Evolutionary conservation across 2,888 invertebrate species (phyloP).

Genomic region (Phoronis australis): DNA sequence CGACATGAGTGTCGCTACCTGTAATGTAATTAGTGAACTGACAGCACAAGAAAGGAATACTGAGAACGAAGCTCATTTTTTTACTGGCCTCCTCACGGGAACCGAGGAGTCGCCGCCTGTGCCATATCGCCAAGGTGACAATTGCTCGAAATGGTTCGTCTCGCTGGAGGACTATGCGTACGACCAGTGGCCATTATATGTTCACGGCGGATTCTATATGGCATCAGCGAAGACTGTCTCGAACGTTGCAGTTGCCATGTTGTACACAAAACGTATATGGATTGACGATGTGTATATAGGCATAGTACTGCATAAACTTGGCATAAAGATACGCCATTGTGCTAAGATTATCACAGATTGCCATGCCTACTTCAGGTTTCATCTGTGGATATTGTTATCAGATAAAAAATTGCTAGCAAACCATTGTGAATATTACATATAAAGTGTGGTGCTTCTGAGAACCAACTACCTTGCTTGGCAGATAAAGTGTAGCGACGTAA

Average conservation of each 20-base stretch:
- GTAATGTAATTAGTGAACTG: slow-evolving; percentile 57
- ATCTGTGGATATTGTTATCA: too few relatives aligned
- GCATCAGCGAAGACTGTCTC: slow-evolving; percentile 17
- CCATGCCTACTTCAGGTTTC: too few relatives aligned
- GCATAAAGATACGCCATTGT: too few relatives aligned
- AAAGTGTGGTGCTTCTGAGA: too few relatives aligned
- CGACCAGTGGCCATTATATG: slow-evolving; percentile 28
- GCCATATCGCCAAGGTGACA: slow-evolving; percentile 11
- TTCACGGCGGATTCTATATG: slow-evolving; percentile 30
- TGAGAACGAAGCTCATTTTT: too few relatives aligned
- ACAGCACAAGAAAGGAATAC: slow-evolving; percentile 12
- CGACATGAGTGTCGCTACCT: slow-evolving; percentile 47
- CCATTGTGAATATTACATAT: too few relatives aligned
- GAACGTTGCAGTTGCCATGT: slow-evolving; percentile 18
- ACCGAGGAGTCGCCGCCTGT: slow-evolving; percentile 19
- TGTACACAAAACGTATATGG: slow-evolving; percentile 23
- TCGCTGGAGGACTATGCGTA: slow-evolving; percentile 21
- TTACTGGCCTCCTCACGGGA: too few relatives aligned
- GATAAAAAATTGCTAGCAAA: too few relatives aligned
- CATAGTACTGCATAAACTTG: slow-evolving; percentile 18
- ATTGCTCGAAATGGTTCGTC: slow-evolving; percentile 36
- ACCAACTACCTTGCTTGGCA: too few relatives aligned
- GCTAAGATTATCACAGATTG: too few relatives aligned
- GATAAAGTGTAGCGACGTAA: too few relatives aligned
- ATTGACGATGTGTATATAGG: slow-evolving; percentile 39